phyloP scores from a whole-genome alignment of 2,797 vertebrate species.

The Columba guinea region DNA sequence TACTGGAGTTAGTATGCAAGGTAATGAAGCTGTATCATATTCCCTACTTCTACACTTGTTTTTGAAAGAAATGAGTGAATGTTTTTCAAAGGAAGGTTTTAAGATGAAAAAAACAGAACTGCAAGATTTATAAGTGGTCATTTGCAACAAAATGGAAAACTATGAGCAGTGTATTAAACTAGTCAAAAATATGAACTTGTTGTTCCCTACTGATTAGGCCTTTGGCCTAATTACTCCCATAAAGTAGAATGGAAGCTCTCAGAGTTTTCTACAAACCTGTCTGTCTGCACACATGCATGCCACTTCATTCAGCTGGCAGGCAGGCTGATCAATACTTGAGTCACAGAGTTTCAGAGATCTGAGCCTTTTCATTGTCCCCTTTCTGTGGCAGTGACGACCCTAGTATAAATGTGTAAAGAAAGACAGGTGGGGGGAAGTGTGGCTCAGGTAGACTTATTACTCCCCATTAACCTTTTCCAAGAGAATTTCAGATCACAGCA shows the following conservation, averaged over 20 bases:
- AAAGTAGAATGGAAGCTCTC: not conserved
- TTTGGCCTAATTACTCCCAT: not conserved
- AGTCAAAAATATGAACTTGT: not conserved
- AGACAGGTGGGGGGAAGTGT: not conserved
- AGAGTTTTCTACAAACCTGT: not conserved
- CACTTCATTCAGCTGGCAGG: not conserved
- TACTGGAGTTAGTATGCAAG: not conserved
- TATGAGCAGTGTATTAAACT: not conserved
- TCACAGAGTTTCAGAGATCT: not conserved
- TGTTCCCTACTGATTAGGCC: not conserved
- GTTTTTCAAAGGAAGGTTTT: not conserved
- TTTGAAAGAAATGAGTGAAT: not conserved
- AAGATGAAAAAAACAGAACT: not conserved
- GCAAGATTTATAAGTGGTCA: not conserved
- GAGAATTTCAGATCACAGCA: conserved; percentile 16
- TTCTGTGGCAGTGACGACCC: not conserved
- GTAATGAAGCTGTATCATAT: not conserved
- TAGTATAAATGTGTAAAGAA: not conserved
- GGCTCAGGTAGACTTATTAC: not conserved
- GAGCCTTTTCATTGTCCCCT: not conserved
- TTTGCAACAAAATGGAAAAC: not conserved
- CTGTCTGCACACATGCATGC: not conserved
- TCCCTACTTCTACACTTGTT: not conserved
- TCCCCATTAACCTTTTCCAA: conserved; percentile 23
- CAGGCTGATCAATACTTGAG: conserved; percentile 13